These are phyloP conservation scores for Halocynthia roretzi DNA, from an alignment of 23 tunicate species.

Conservation along the genomic window DNA sequence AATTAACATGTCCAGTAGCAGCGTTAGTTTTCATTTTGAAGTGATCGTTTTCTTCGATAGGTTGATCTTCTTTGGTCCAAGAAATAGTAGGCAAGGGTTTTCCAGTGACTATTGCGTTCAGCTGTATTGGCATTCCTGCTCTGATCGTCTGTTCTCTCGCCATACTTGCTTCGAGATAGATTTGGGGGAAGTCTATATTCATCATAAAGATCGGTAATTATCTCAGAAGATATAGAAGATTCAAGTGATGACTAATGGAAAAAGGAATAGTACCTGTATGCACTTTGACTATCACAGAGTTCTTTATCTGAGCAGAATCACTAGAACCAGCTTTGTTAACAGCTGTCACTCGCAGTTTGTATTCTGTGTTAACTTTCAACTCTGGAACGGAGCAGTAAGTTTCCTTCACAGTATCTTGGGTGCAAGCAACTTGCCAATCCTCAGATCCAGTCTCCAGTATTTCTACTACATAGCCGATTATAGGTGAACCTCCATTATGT, in stretches of 20 bases:
- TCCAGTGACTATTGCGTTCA: constrained; percentile 31
- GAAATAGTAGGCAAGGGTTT: constrained; percentile 28
- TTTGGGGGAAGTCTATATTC: constrained; percentile 17
- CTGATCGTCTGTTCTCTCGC: constrained; percentile 39
- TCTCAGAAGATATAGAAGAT: background rate
- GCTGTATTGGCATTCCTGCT: constrained; percentile 31
- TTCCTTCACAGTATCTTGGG: constrained; percentile 66
- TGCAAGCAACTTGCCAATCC: constrained; percentile 90
- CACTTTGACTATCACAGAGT: constrained; percentile 17
- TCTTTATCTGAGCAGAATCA: constrained; percentile 19
- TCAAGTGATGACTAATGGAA: background rate
- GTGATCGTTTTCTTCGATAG: constrained; percentile 10
- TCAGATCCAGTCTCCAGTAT: constrained; percentile 68
- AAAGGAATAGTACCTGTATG: background rate
- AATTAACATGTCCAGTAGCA: background rate
- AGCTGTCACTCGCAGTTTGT: constrained; percentile 39
- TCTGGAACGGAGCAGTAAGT: constrained; percentile 56
- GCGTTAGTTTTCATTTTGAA: background rate
- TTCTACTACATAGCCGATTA: constrained; percentile 89
- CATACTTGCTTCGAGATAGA: constrained; percentile 29
- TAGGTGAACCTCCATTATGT: constrained; percentile 73
- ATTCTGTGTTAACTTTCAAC: constrained; percentile 32
- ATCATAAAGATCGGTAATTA: background rate
- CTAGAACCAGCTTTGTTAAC: constrained; percentile 58
- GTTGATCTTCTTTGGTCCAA: constrained; percentile 19